Percentiles rank a stretch among this genome's conserved stretches.
Conservation (phyloP, 2,797 vertebrate species). For the Myioborus melanocephalus region DNA sequence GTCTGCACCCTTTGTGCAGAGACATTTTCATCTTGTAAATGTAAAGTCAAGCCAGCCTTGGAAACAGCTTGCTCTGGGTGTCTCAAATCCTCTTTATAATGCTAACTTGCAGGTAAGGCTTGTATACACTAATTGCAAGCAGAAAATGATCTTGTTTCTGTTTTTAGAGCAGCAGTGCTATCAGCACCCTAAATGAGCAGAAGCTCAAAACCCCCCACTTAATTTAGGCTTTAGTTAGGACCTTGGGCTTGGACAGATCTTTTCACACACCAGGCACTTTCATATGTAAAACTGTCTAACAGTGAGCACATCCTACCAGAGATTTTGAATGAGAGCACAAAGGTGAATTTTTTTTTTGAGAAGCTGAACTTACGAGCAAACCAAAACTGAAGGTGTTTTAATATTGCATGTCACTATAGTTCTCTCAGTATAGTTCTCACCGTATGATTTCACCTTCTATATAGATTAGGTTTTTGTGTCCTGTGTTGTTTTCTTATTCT, state of each 20-base stretch:
- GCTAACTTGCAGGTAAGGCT: neutral
- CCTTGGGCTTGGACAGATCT: neutral
- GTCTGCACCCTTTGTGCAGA: neutral
- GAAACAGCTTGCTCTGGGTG: neutral
- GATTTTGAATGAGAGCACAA: neutral
- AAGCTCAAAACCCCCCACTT: neutral
- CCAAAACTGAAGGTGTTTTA: neutral
- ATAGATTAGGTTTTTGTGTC: neutral
- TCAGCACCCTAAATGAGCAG: neutral
- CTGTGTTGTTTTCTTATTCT: neutral
- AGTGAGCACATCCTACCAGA: neutral
- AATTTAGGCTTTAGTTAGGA: neutral
- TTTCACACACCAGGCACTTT: neutral
- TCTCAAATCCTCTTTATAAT: neutral
- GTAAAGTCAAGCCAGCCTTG: neutral
- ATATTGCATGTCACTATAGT: neutral
- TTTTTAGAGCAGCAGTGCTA: neutral
- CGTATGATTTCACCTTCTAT: neutral
- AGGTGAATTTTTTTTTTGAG: neutral
- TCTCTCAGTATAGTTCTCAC: neutral
- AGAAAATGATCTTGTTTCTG: neutral
- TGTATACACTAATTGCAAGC: neutral
- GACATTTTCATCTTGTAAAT: neutral
- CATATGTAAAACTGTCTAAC: neutral
- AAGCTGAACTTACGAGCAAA: neutral